Base-by-base conservation (phyloP, 1,140 invertebrate species). In the Heliconius nattereri region DNA sequence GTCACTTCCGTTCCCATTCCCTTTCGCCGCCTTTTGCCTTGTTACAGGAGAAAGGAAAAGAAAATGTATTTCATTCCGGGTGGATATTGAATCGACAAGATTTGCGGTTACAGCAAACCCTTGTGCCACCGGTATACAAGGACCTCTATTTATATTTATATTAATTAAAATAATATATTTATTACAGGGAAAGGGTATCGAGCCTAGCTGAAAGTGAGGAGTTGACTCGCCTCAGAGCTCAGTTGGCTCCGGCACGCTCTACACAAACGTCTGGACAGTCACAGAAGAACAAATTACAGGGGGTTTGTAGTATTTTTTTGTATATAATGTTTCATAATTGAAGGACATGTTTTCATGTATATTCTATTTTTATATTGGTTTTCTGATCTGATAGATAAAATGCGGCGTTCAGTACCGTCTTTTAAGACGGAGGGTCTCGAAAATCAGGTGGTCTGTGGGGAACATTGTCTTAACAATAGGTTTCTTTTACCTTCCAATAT, bases 151-250 rank as follows among this genome's bases (percentile, higher is more conserved):
- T 45, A 45, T 16, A 11, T 35, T 35, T 45, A 45, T 45, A 45
- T 45, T 6, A 45, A 5, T 45, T 45, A 20, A 52, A 52, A 52
- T 20, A 2, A 52, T 7, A 2, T 52, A 52, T 52, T 19, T 79
- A 77, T 85, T 81, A 70, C 84, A 95, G 94, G 75, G 94, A 95
- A 85, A 88, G 96, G 54, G 97, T 98, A 11, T 97, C 97, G n/a
- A 96, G 95, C 78, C 89, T 98, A 9, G 96, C 98, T 78, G 97
- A 98, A 91, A 96, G 96, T 71, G 91, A 97, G 70, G 96, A 97
- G 84, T 95, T 97, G 87, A 94, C 90, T 60, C 84, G 92, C 23
- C 85, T 93, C 23, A 88, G 90, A 60, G 93, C 93, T 54, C 92
- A 94, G 83, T 78, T 93, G 35, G 93, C 90, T 7, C 90, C 91